Evolutionary conservation across 2,888 invertebrate species (phyloP).

Genomic region (Apodemia zela): DNA sequence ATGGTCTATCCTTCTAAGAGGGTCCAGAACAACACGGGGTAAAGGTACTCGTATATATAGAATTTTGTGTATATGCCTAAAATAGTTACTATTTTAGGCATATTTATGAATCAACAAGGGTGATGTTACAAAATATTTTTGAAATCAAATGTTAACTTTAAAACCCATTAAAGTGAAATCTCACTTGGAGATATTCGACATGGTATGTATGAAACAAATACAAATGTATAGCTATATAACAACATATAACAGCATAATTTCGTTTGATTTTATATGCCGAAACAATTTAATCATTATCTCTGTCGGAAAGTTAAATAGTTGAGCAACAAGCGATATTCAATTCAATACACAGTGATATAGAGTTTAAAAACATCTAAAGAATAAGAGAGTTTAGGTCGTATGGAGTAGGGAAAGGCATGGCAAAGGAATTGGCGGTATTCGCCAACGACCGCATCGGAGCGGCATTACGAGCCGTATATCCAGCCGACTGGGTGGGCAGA

Average conservation of each 20-base stretch:
- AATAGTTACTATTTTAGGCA: neutral
- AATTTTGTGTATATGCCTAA: too few relatives aligned
- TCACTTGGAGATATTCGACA: constrained; percentile 55
- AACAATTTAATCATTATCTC: constrained; percentile 79
- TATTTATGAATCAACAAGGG: neutral
- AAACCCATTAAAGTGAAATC: constrained; percentile 57
- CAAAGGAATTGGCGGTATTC: constrained; percentile 78
- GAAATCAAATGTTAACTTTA: constrained; percentile 35
- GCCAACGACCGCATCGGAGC: constrained; percentile 64
- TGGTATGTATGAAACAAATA: constrained; percentile 60
- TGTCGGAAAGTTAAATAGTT: constrained; percentile 55
- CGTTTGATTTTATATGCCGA: constrained; percentile 79
- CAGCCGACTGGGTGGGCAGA: constrained; percentile 70
- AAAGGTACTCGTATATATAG: too few relatives aligned
- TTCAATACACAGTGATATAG: constrained; percentile 38
- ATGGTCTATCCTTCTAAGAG: too few relatives aligned
- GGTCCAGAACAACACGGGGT: too few relatives aligned
- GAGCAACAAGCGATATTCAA: constrained; percentile 33
- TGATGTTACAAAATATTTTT: constrained; percentile 10
- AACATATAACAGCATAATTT: constrained; percentile 80
- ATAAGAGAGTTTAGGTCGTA: constrained; percentile 49
- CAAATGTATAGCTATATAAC: constrained; percentile 70
- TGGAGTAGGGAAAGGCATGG: constrained; percentile 52
- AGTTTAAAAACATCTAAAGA: constrained; percentile 40
- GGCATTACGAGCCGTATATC: constrained; percentile 56